Evolutionary conservation across 1,140 invertebrate genomes (phyloP).

Genomic region (Cyrtorhinus lividipennis): DNA sequence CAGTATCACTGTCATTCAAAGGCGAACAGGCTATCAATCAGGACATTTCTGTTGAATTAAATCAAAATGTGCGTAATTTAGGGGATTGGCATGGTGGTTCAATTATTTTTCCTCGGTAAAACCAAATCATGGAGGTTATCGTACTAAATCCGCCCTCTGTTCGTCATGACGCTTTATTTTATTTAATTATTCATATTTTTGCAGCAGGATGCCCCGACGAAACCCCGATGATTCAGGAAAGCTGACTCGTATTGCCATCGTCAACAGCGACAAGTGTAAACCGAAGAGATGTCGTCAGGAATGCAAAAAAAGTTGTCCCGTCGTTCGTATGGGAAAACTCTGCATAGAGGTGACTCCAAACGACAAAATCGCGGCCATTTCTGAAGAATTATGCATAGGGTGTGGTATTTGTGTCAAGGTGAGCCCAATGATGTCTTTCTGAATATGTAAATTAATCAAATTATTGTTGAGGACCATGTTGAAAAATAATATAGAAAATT

Average conservation of each 20-base stretch:
- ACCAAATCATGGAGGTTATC: no score
- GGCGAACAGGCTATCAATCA: no score
- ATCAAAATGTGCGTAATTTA: no score
- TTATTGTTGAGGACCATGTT: background rate
- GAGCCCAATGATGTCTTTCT: constrained; percentile 24
- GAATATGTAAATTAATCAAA: background rate
- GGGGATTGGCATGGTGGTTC: no score
- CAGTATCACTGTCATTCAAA: no score
- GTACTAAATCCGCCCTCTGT: background rate
- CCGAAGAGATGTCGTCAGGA: constrained; percentile 98
- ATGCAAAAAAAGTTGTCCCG: constrained; percentile 97
- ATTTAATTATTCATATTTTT: background rate
- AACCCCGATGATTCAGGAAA: constrained; percentile 72
- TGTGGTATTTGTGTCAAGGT: constrained; percentile 87
- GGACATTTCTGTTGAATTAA: no score
- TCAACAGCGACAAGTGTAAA: constrained; percentile 96
- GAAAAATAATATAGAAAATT: background rate
- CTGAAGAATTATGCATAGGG: constrained; percentile 95
- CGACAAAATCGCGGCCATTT: constrained; percentile 94
- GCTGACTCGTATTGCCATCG: constrained; percentile 94
- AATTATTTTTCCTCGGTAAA: no score
- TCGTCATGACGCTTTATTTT: background rate
- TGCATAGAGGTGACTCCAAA: constrained; percentile 98
- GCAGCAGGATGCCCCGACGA: constrained; percentile 23
- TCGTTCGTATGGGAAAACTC: constrained; percentile 96